These are phyloP conservation scores for Protobothrops flavoviridis DNA, from an alignment of 2,113 vertebrate genomes.

Conservation along the genomic window DNA sequence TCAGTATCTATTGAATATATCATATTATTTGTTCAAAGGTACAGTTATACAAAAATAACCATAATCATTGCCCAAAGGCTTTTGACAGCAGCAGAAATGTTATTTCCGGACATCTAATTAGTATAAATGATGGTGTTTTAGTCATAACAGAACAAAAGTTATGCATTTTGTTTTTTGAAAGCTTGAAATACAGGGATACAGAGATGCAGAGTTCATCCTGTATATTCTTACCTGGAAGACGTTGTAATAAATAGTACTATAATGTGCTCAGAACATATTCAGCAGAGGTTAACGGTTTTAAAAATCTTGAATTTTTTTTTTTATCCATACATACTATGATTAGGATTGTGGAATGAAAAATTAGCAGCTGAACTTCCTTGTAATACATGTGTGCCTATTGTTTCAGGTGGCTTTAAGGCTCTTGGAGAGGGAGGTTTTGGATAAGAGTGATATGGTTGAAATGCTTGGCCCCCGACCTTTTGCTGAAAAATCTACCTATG, in stretches of 20 bases:
- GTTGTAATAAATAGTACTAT: neutral
- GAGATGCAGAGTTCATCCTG: neutral
- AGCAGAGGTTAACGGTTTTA: neutral
- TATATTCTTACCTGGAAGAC: neutral
- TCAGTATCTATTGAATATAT: neutral
- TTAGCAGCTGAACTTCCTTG: neutral
- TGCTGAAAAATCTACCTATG: constrained; percentile 92
- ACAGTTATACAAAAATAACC: neutral
- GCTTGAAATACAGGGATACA: neutral
- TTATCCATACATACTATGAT: neutral
- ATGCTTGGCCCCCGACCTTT: constrained; percentile 90
- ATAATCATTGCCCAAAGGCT: neutral
- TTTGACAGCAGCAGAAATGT: neutral
- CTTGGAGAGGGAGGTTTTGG: constrained; percentile 92
- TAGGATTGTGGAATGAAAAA: neutral
- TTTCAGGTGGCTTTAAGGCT: constrained; percentile 90
- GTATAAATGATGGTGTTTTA: neutral
- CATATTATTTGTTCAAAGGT: neutral
- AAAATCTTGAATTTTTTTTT: neutral
- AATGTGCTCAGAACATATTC: neutral
- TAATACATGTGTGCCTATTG: neutral
- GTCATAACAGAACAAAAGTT: neutral
- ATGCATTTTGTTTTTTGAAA: neutral
- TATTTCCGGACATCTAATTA: neutral
- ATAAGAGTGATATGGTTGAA: constrained; percentile 93